Evolutionary conservation across 2,113 vertebrate genomes (phyloP), one percentile per base, ranked within the genome.

Genomic region (Telmatochromis sp.): DNA sequence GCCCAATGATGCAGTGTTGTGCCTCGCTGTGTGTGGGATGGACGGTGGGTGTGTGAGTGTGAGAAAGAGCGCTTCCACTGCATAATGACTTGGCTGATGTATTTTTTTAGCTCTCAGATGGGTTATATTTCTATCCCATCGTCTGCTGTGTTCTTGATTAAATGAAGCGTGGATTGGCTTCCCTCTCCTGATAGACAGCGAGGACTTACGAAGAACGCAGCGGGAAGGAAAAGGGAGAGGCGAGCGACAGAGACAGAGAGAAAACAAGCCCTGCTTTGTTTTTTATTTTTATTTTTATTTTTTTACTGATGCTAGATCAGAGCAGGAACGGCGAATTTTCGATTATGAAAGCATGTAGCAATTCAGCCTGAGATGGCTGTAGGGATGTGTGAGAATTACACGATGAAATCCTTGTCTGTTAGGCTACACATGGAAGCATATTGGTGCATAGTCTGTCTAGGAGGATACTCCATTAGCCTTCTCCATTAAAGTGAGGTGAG

Each of bases 21-120:
- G 47, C 86, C 60, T 90, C 81, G 45, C 50, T 81, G 90, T 87
- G 87, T 89, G 89, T 90, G 86, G 78, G 89, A 83, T 75, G 83
- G 50, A 83, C 10, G 5, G 65, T 79, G 75, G 81, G 88, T 42
- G 80, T 57, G 47, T 33, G 82, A 63, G 73, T n/a, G 51, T 57
- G 50, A n/a, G 80, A 57, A 28, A 42, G 83, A 68, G 23, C 14
- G 47, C 81, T 85, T 65, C 80, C 88, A 45, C 73, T 68, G 91
- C 54, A 84, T 94, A 92, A 95, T 93, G 86, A 91, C 80, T 81
- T 26, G 82, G 89, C 93, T 91, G 86, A 92, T 89, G 91, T 86
- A 92, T 92, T 93, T 94, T 94, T 93, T 94, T 89, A 92, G 53
- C 86, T 88, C 83, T 93, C 82, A 92, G 89, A 94, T 89, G 89